A percentile compares a stretch with the other conserved stretches of the same genome.
These are phyloP conservation scores for Nineta flava DNA, from an alignment of 2,888 invertebrate species.

Conservation along the genomic window DNA sequence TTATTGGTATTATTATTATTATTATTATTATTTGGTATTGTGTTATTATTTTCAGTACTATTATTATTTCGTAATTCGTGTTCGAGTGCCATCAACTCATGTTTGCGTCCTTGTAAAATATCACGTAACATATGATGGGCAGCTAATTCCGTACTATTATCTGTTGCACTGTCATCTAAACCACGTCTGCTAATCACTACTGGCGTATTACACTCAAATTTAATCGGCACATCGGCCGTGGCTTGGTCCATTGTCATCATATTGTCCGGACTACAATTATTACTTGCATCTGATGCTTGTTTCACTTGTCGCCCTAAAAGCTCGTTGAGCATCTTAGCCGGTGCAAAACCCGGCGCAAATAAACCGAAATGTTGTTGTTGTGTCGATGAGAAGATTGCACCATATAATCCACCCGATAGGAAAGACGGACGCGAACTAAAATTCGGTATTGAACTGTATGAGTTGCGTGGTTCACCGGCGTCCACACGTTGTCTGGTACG, in stretches of 20 bases:
- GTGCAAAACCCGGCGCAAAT: slow-evolving; percentile 71
- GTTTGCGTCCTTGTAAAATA: slow-evolving; percentile 76
- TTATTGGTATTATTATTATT: slow-evolving; percentile 39
- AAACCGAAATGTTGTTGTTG: slow-evolving; percentile 67
- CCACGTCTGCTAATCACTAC: slow-evolving; percentile 16
- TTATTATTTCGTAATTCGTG: slow-evolving; percentile 43
- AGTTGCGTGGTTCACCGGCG: slow-evolving; percentile 90
- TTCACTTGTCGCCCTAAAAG: slow-evolving; percentile 67
- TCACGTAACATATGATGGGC: slow-evolving; percentile 81
- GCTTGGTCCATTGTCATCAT: slow-evolving; percentile 29
- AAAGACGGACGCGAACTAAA: slow-evolving; percentile 64
- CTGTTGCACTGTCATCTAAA: slow-evolving; percentile 37
- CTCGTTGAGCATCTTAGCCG: slow-evolving; percentile 85
- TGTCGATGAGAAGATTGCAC: slow-evolving; percentile 53
- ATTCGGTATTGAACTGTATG: slow-evolving; percentile 68
- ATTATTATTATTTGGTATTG: slow-evolving; percentile 34
- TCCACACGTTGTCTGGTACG: slow-evolving; percentile 91
- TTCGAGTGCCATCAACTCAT: slow-evolving; percentile 54
- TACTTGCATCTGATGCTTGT: slow-evolving; percentile 45
- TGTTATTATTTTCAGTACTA: slow-evolving; percentile 31
- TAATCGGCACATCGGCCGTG: slow-evolving; percentile 26
- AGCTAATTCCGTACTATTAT: slow-evolving; percentile 27
- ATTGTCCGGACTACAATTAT: slow-evolving; percentile 28
- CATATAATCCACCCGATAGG: slow-evolving; percentile 76
- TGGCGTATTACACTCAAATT: slow-evolving; percentile 23